Base-by-base conservation (phyloP, 2,888 invertebrate species). In the Polia nebulosa region DNA sequence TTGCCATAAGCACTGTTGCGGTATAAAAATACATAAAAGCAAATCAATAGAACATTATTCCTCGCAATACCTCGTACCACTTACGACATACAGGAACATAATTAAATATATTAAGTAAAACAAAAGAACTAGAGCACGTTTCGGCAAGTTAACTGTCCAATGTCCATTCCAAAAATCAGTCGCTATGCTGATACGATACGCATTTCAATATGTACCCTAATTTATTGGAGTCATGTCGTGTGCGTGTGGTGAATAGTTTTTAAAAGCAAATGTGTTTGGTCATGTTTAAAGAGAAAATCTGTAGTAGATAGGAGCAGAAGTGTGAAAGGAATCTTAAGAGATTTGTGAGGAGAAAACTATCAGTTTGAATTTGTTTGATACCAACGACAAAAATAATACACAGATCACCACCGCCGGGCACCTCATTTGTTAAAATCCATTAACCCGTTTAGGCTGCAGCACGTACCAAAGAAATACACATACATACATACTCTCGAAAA, bases 111-210 rank as follows among this genome's bases (percentile, higher is more conserved):
- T 68, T 68, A 81, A 78, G 61, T 66, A 73, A 80, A 80, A 80
- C 81, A 73, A 79, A 61, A 79, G 25, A 81, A 78, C 65, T 66
- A 71, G 75, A 66, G 34, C 78, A 45, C 73, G 56, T 78, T 82
- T 83, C 82, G 75, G 52, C 64, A 70, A 81, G 81, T 75, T 89
- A 90, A 90, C 90, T 87, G 90, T 88, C 68, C 70, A 89, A 88
- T 85, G 88, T 84, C 71, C 69, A 85, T 86, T 86, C 83, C 79
- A 83, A 87, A 88, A 88, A 81, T 76, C 76, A 73, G 57, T 59
- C 72, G 60, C 57, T 70, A 58, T 64, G 63, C 58, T 71, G 72
- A 52, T 68, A 68, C 80, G 78, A 75, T 60, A 67, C 53, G 85
- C 74, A 84, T 84, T 71, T 74, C 74, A 84, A 84, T 81, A 65